Evolutionary conservation across 2,113 vertebrate species (phyloP).

Genomic region (Phalacrocorax carbo): DNA sequence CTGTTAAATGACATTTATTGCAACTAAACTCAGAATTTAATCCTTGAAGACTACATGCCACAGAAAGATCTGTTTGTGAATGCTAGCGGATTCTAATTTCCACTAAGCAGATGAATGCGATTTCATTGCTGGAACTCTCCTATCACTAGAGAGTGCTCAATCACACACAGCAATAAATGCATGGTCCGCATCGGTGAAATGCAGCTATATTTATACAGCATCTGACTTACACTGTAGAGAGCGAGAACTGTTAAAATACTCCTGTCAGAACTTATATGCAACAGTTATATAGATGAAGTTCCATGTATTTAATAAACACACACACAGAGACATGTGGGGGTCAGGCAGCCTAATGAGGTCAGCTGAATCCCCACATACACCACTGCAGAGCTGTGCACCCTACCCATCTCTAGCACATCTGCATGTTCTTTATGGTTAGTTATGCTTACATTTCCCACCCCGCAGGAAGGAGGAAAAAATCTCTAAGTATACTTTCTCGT

Average conservation of each 20-base stretch:
- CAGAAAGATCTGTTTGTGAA: not conserved
- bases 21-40: not conserved
- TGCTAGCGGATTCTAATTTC: not conserved
- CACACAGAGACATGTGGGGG: fast-evolving
- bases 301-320: fast-evolving
- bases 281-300: not conserved
- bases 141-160: not conserved
- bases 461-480: not conserved
- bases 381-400: not conserved
- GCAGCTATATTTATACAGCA: not conserved
- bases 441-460: not conserved
- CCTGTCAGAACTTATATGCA: not conserved
- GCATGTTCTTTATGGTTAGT: not conserved
- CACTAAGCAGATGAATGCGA: not conserved
- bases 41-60: not conserved
- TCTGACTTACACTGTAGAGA: not conserved
- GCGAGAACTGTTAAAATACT: not conserved
- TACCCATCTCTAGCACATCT: not conserved
- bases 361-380: fast-evolving
- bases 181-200: not conserved
- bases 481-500: not conserved
- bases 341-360: fast-evolving
- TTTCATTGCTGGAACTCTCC: not conserved
- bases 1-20: not conserved
- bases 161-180: not conserved